Evolutionary conservation across 2,113 vertebrate genomes (phyloP), one percentile per base, ranked within the genome.

Genomic region (Phodopus roborovskii): DNA sequence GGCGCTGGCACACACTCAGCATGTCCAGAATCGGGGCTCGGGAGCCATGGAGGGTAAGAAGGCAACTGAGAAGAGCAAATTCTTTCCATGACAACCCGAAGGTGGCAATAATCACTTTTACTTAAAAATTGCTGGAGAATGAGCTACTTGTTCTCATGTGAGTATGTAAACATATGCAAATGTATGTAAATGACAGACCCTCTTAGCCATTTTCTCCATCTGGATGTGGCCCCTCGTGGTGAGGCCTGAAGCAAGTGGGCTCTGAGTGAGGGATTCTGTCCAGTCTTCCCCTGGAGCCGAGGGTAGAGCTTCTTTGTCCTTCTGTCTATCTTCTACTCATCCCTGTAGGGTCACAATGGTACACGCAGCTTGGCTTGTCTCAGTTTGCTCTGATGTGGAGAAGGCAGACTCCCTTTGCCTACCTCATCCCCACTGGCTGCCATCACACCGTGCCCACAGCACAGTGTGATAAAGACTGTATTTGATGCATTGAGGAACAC

Each of bases 71-170:
- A 95, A 86, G 66, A 92, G 71, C 39, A 68, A 66, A 94, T 68
- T 88, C 92, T 88, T 94, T 78, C 90, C 95, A 64, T 95, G 96
- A 96, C 97, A 96, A 97, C 96, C 96, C 4, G 91, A 95, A 96
- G 96, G 94, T 96, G 94, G 84, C 88, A 95, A 95, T 83, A 92
- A 92, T 96, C 92, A 89, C 91, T 89, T 94, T 95, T 85, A 53
- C 91, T 97, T n/a, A 91, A 97, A 96, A 97, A 94, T 12, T 95
- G 92, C 91, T 84, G 81, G 96, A 64, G 96, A 96, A 96, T 86
- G 94, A 96, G 94, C 95, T 90, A 53, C 84, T 30, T 77, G 93
- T 85, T 96, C 90, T 56, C 81, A 39, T 53, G 88, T 3, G 15
- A 62, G 4, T 95, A 93, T 94, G 95, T 75, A 96, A 96, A 96